Conservation (phyloP, 2,888 invertebrate genomes). For the Schizotus pectinicornis region DNA sequence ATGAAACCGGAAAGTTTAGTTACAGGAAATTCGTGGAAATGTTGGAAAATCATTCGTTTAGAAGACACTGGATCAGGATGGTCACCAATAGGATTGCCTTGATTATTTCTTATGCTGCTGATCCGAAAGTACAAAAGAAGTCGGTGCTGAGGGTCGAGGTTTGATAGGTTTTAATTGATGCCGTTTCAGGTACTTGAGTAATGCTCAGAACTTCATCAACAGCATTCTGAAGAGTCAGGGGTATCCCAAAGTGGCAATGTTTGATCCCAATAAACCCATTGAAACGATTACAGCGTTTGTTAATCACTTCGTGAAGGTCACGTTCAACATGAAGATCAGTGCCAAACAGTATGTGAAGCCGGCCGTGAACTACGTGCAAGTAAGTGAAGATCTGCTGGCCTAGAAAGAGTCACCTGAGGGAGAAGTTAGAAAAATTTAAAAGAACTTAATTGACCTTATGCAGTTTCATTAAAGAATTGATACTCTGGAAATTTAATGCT, state of each 20-base stretch:
- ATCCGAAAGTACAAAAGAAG: conserved; percentile 78
- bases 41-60: conserved; percentile 80
- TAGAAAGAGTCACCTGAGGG: too few relatives aligned
- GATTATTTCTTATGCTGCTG: conserved; percentile 74
- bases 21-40: conserved; percentile 77
- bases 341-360: conserved; percentile 78
- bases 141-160: too few relatives aligned
- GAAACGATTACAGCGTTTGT: conserved; percentile 73
- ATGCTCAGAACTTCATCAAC: conserved; percentile 74
- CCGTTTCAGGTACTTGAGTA: conserved; percentile 40
- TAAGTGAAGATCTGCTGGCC: too few relatives aligned
- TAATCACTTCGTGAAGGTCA: conserved; percentile 72
- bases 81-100: conserved; percentile 77
- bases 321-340: conserved; percentile 74
- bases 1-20: conserved; percentile 72
- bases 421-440: too few relatives aligned
- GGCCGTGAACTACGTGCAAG: conserved; percentile 68
- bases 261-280: conserved; percentile 72
- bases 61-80: conserved; percentile 80
- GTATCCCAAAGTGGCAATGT: conserved; percentile 72
- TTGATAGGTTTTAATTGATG: not conserved
- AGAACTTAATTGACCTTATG: too few relatives aligned
- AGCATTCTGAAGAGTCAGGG: conserved; percentile 78
- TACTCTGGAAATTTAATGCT: too few relatives aligned
- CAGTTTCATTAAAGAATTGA: too few relatives aligned